A percentile compares a stretch with the other conserved stretches of the same genome.
These are phyloP conservation scores for Fratercula arctica DNA, from an alignment of 2,797 vertebrate species.

Conservation along the genomic window DNA sequence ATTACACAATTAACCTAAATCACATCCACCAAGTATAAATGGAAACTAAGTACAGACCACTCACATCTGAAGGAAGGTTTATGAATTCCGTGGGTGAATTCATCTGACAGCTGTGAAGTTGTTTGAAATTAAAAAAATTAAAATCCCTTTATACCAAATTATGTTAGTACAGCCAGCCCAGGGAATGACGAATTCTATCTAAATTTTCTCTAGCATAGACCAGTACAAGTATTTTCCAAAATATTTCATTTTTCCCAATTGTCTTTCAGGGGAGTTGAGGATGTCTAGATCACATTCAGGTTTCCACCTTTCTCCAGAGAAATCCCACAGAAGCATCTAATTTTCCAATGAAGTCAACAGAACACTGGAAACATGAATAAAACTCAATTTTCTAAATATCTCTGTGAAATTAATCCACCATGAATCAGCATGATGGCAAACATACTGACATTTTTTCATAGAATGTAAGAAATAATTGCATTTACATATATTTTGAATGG, in stretches of 20 bases:
- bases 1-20: not conserved
- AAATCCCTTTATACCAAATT: not conserved
- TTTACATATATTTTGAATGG: not conserved
- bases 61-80: not conserved
- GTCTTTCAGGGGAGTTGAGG: not conserved
- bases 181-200: not conserved
- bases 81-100: not conserved
- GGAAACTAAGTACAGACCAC: not conserved
- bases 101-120: not conserved
- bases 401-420: not conserved
- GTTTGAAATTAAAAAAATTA: not conserved
- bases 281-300: not conserved
- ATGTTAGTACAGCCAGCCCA: not conserved
- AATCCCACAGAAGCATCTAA: not conserved
- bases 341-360: not conserved
- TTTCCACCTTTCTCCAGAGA: not conserved
- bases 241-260: not conserved
- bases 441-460: not conserved
- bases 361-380: not conserved
- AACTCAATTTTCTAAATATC: not conserved
- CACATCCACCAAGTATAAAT: not conserved
- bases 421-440: not conserved
- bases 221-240: not conserved
- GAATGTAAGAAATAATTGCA: not conserved
- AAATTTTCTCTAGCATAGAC: not conserved